These are phyloP conservation scores for Caenorhabditis sp. DNA, from an alignment of 2,888 invertebrate species.

Conservation along the genomic window DNA sequence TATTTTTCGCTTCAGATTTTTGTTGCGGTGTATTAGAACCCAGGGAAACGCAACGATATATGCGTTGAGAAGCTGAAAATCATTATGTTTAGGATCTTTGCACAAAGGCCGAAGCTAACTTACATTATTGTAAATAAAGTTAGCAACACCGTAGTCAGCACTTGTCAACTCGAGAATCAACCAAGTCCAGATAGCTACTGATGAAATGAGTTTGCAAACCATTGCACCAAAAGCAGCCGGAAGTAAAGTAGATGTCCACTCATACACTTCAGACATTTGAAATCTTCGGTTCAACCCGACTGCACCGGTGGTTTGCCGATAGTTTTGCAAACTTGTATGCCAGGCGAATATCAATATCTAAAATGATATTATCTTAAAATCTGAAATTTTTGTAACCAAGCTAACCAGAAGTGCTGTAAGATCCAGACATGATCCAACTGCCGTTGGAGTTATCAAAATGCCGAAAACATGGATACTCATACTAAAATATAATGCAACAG, in stretches of 20 bases:
- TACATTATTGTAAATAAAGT: constrained; percentile 37
- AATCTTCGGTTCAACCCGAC: constrained; percentile 16
- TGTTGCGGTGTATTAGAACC: constrained; percentile 17
- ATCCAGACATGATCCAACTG: constrained; percentile 16
- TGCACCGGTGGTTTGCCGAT: constrained; percentile 14
- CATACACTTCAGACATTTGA: constrained; percentile 35
- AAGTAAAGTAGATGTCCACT: constrained; percentile 25
- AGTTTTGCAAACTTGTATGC: constrained; percentile 16
- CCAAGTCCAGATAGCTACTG: constrained; percentile 34
- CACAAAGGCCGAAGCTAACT: neutral
- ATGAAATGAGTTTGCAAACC: constrained; percentile 17
- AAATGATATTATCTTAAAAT: neutral
- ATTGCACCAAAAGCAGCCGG: constrained; percentile 23
- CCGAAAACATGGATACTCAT: constrained; percentile 21
- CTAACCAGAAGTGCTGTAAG: constrained; percentile 27
- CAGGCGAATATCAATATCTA: constrained; percentile 26
- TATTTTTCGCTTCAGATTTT: constrained; percentile 11
- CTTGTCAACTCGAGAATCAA: constrained; percentile 19
- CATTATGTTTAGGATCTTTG: neutral
- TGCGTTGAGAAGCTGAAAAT: constrained; percentile 26
- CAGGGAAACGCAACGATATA: constrained; percentile 28
- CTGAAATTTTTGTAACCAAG: neutral
- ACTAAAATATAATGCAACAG: constrained; percentile 17
- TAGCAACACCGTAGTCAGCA: constrained; percentile 30
- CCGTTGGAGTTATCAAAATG: constrained; percentile 19